phyloP scores from a whole-genome alignment of 2,113 vertebrate species.

The Syngnathus scovelli region DNA sequence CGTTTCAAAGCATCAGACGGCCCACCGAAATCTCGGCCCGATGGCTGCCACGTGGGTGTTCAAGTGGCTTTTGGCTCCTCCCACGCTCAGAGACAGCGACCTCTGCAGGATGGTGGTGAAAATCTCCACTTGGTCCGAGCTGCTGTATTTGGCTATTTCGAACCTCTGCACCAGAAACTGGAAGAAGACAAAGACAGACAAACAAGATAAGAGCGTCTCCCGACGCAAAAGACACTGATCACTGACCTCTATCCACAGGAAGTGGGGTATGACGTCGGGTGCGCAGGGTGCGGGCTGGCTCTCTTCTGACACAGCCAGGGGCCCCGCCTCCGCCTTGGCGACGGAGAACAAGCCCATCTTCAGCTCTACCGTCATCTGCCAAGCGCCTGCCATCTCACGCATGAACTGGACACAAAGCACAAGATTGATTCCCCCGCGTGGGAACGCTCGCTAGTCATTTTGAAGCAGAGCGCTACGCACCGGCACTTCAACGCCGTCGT shows the following conservation, averaged over 20 bases:
- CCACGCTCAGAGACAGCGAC: slow-evolving; percentile 85
- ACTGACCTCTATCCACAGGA: slow-evolving; percentile 92
- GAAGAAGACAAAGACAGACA: background rate
- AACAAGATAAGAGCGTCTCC: too few relatives aligned
- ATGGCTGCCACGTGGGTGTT: slow-evolving; percentile 92
- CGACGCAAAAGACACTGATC: background rate
- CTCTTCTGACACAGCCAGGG: slow-evolving; percentile 90
- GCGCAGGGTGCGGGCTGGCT: slow-evolving; percentile 87
- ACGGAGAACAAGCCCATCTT: slow-evolving; percentile 88
- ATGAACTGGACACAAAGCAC: slow-evolving; percentile 76
- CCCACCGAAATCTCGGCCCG: slow-evolving; percentile 87
- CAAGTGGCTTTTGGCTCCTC: slow-evolving; percentile 80
- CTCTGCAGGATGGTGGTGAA: slow-evolving; percentile 88
- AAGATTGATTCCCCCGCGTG: background rate
- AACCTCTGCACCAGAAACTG: slow-evolving; percentile 94
- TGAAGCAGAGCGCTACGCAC: slow-evolving; percentile 58
- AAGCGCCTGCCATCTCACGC: slow-evolving; percentile 95
- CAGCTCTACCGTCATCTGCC: slow-evolving; percentile 95
- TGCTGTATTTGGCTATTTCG: slow-evolving; percentile 97
- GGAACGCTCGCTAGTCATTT: background rate
- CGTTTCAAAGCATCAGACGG: background rate
- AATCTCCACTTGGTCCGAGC: slow-evolving; percentile 95
- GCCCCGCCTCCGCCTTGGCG: slow-evolving; percentile 83
- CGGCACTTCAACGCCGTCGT: slow-evolving; percentile 88
- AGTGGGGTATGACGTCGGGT: slow-evolving; percentile 87